These are phyloP conservation scores for Planiliza haematocheilus DNA, from an alignment of 2,113 vertebrate species.

Conservation along the genomic window DNA sequence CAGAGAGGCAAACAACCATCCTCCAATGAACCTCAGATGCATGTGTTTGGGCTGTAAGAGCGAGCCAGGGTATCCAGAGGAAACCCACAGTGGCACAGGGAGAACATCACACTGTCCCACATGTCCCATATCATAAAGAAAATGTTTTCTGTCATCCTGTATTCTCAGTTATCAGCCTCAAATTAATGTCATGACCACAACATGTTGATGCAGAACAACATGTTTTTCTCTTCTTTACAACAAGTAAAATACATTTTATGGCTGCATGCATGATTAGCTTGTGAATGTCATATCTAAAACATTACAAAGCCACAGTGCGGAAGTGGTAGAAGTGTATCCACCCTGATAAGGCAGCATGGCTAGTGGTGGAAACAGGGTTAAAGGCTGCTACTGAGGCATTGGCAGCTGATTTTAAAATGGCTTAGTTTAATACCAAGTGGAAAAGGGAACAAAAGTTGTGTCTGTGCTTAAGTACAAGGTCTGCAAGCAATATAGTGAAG, in stretches of 20 bases:
- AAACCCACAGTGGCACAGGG: too few species aligned
- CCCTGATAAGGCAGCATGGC: constrained; percentile 46
- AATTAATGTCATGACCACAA: too few species aligned
- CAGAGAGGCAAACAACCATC: too few species aligned
- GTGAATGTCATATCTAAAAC: constrained; percentile 11
- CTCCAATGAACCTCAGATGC: too few species aligned
- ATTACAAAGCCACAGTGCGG: neutral
- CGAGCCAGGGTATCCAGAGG: too few species aligned
- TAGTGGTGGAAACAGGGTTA: constrained; percentile 28
- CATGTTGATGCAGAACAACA: too few species aligned
- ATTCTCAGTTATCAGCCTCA: too few species aligned
- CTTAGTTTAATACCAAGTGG: constrained; percentile 9
- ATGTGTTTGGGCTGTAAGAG: too few species aligned
- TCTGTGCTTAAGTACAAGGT: neutral
- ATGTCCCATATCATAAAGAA: too few species aligned
- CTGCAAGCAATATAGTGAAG: constrained; percentile 1
- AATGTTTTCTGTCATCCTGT: too few species aligned
- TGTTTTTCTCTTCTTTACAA: too few species aligned
- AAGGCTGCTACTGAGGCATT: constrained; percentile 19
- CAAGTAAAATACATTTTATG: constrained; percentile 7
- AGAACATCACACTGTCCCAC: too few species aligned
- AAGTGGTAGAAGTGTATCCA: constrained; percentile 33
- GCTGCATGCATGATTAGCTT: neutral
- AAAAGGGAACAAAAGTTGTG: neutral
- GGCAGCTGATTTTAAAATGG: constrained; percentile 1